Percentiles rank a stretch among this genome's conserved stretches.
These are phyloP conservation scores for Takifugu flavidus DNA, from an alignment of 2,113 vertebrate genomes.

Conservation along the genomic window DNA sequence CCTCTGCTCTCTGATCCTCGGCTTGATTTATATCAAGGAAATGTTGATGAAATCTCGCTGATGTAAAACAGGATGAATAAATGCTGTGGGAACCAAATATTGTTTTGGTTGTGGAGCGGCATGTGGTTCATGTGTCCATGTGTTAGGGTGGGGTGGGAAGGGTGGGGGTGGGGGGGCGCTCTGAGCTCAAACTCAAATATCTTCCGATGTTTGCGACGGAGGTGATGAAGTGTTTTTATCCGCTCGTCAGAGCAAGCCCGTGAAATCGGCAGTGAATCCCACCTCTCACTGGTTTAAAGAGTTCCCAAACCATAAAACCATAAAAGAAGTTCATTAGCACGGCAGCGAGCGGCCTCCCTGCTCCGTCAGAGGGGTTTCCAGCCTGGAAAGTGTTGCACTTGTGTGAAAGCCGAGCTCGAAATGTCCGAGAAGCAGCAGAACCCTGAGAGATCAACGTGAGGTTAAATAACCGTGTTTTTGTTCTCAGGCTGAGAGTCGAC, in stretches of 20 bases:
- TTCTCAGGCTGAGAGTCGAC: neutral
- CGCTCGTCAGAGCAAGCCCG: neutral
- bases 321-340: conserved; percentile 52
- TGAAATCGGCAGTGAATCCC: conserved; percentile 22
- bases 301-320: conserved; percentile 12
- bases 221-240: no score
- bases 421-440: neutral
- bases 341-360: neutral
- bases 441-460: neutral
- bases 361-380: conserved; percentile 25
- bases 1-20: conserved; percentile 60
- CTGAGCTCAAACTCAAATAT: no score
- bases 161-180: no score
- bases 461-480: conserved; percentile 21
- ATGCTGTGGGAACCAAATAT: conserved; percentile 64
- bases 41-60: conserved; percentile 67
- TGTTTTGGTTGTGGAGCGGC: conserved; percentile 58
- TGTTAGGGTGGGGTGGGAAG: no score
- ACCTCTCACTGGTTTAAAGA: conserved; percentile 45
- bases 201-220: no score
- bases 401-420: neutral
- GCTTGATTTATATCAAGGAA: conserved; percentile 63
- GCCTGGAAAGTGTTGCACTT: conserved; percentile 14
- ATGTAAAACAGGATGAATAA: conserved; percentile 66
- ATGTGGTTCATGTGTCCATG: conserved; percentile 41